A percentile compares a stretch with the other conserved stretches of the same genome.
phyloP scores from a whole-genome alignment of 2,797 vertebrate species.

The Sylvilagus floridanus region DNA sequence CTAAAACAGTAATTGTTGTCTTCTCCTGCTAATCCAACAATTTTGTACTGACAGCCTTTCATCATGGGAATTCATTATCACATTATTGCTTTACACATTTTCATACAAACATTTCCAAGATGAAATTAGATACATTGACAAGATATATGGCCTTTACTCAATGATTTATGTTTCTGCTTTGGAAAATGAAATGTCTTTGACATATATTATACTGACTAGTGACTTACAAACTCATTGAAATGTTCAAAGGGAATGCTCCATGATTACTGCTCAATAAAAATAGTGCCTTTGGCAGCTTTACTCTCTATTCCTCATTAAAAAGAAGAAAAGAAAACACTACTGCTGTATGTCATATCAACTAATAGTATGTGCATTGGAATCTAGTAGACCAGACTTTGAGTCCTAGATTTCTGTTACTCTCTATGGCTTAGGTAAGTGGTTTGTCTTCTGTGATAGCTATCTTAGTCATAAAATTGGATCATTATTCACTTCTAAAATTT shows the following conservation, averaged over 20 bases:
- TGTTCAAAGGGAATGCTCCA: conserved; percentile 26
- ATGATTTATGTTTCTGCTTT: conserved; percentile 63
- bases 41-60: conserved; percentile 73
- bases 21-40: conserved; percentile 56
- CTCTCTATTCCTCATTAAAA: background rate
- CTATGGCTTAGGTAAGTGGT: background rate
- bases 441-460: background rate
- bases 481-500: background rate
- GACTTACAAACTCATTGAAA: conserved; percentile 13
- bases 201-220: conserved; percentile 31
- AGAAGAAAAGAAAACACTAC: background rate
- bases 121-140: conserved; percentile 69
- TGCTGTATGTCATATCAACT: background rate
- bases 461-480: background rate
- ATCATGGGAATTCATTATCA: conserved; percentile 71
- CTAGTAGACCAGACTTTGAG: background rate
- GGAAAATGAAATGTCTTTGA: conserved; percentile 59
- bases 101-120: conserved; percentile 70
- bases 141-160: conserved; percentile 60
- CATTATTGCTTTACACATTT: conserved; percentile 55
- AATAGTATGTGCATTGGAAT: background rate
- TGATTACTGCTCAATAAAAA: conserved; percentile 64
- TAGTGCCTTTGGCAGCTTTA: conserved; percentile 26
- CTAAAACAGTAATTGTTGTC: conserved; percentile 60
- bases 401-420: background rate